Evolutionary conservation across 1,140 invertebrate species (phyloP).

Genomic region (Diachasma alloeum): DNA sequence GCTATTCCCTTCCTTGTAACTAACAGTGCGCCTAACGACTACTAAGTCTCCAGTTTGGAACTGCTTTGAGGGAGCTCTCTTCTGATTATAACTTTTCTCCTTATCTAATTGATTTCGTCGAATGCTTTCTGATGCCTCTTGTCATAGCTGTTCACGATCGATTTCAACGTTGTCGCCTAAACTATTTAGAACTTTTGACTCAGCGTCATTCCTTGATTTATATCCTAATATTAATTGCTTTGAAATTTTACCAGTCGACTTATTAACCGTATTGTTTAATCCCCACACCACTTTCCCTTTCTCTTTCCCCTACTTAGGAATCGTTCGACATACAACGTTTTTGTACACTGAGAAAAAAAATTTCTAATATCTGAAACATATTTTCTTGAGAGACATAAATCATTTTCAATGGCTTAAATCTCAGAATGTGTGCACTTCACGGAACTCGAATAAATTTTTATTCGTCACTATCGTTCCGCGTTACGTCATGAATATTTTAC

Average conservation of each 20-base stretch:
- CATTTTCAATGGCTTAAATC: too few relatives aligned
- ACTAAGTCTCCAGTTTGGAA: constrained; percentile 17
- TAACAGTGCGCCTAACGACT: background rate
- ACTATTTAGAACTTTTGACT: constrained; percentile 14
- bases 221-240: constrained; percentile 12
- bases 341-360: too few relatives aligned
- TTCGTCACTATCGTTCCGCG: too few relatives aligned
- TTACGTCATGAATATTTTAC: too few relatives aligned
- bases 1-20: constrained; percentile 21
- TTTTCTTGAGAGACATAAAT: too few relatives aligned
- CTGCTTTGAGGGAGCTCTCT: constrained; percentile 12
- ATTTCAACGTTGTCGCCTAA: constrained; percentile 5
- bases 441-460: too few relatives aligned
- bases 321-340: constrained; percentile 19
- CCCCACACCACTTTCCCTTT: constrained; percentile 26
- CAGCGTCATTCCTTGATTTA: background rate
- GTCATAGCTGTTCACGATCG: background rate
- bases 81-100: constrained; percentile 14
- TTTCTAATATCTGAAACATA: too few relatives aligned
- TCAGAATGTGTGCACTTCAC: too few relatives aligned
- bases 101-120: constrained; percentile 11
- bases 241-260: constrained; percentile 15
- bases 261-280: constrained; percentile 27
- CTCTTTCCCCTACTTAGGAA: constrained; percentile 30
- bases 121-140: constrained; percentile 17